phyloP scores from a whole-genome alignment of 1,140 invertebrate species.

The Bombyx mandarina region DNA sequence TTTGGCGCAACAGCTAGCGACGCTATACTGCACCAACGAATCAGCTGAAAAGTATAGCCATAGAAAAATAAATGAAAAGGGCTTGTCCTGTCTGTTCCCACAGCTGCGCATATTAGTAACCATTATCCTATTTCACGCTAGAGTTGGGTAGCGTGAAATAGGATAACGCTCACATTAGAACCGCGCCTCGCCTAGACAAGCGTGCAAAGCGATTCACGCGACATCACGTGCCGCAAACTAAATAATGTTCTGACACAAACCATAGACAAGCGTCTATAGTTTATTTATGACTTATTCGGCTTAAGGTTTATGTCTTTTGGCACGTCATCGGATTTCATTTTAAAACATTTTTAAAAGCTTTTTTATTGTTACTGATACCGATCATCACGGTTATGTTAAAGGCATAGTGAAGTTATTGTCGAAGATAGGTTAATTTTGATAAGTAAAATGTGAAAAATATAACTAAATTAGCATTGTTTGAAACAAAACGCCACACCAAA shows the following conservation, averaged over 20 bases:
- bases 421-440: background rate
- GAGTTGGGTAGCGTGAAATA: too few relatives aligned
- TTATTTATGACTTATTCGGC: slow-evolving; percentile 31
- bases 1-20: too few relatives aligned
- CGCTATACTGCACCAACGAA: too few relatives aligned
- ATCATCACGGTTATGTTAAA: too few relatives aligned
- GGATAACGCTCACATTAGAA: slow-evolving; percentile 9
- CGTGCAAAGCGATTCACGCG: slow-evolving; percentile 22
- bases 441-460: background rate
- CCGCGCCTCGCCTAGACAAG: slow-evolving; percentile 13
- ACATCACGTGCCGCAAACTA: slow-evolving; percentile 24
- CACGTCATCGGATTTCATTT: slow-evolving; percentile 5
- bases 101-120: too few relatives aligned
- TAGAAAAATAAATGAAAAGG: too few relatives aligned
- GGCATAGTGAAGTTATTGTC: background rate
- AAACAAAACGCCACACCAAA: too few relatives aligned
- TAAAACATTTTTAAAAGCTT: too few relatives aligned
- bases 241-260: background rate
- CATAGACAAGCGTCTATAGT: slow-evolving; percentile 7
- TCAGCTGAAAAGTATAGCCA: too few relatives aligned
- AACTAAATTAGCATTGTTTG: background rate
- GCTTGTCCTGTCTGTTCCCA: too few relatives aligned
- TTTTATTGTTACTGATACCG: background rate
- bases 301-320: slow-evolving; percentile 15
- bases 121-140: too few relatives aligned